Evolutionary conservation across 2,113 vertebrate species (phyloP), one percentile per base, ranked within the genome.

Genomic region (Tor tambroides): DNA sequence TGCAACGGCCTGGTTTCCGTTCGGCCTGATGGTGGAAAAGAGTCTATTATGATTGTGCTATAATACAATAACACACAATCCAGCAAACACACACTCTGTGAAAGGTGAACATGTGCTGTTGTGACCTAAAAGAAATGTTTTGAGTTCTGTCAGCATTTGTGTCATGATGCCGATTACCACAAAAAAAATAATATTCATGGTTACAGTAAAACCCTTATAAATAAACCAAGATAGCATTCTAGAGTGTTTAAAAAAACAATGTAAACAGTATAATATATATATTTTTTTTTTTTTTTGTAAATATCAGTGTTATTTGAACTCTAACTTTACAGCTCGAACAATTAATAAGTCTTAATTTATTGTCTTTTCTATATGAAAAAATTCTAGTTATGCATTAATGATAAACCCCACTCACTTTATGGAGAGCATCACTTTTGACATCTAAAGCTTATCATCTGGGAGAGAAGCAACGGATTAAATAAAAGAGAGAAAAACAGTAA

Each of bases 381-480:
- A 10, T 71, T 35, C 0, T 21, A 19, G 30, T 71, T 72, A 11
- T 72, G 69, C 19, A 5, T 38, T 38, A 23, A 35, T 41, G 19
- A 41, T 74, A 72, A 41, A 23, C 35, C 19, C 35, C 4, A n/a
- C n/a, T 46, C 72, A 26, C n/a, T 46, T 76, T 46, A 54, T 41
- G 30, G 21, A 35, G 9, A 35, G 6, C 41, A 9, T 21, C 19
- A 59, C 54, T n/a, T 80, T 56, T 59, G 6, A 32, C 19, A 41
- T 56, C 2, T 80, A 41, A 61, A 41, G 51, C 21, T 35, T 12
- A 61, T n/a, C 8, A 35, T 26, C 56, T n/a, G 54, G 19, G 54
- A 38, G 19, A n/a, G 9, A 38, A 41, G 78, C 78, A 79, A 8
- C 72, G 85, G 65, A 85, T 87, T 71, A 85, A 11, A 61, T 82